Base-by-base conservation (phyloP, 2,888 invertebrate genomes). In the Dioctria rufipes region DNA sequence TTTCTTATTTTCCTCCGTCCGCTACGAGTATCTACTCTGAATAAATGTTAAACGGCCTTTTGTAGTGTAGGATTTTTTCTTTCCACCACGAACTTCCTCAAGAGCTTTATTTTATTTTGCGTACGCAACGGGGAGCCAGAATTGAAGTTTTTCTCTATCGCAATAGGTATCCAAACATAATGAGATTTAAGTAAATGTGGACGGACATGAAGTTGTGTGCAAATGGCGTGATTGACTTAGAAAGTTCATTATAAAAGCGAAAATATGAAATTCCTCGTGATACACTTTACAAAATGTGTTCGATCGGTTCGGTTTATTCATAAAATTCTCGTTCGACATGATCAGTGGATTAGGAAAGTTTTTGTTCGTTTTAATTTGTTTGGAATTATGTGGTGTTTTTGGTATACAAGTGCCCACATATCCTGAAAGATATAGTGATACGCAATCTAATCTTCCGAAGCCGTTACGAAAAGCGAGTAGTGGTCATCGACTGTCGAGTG, bases 401-500 rank as follows among this genome's bases (percentile, higher is more conserved):
- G 63, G 58, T n/a, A 77, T 77, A 58, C 77, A 77, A 77, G 77
- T 77, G 77, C 77, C 77, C 13, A 77, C 39, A 25, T 63, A 77
- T 39, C 63, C 77, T 3, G 37, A 46, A 5, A 49, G 63, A 9
- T 77, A 77, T 11, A 77, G 77, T 77, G 77, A 77, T 5, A 9
- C 40, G 37, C 37, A 77, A 37, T 63, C 43, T 46, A n/a, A 9
- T 13, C 49, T 46, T 63, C 49, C 49, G 3, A 63, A 61, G 37
- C 43, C 25, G 11, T 9, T 49, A n/a, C 43, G 77, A 46, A 61
- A 61, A 49, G 13, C 63, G 3, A 66, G 58, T 58, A 66, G 58
- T 58, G 67, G 58, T 65, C 87, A 87, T 84, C 86, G 86, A 2
- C 79, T 86, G 1, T 85, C 87, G 0, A 78, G 82, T 46, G 86